Percentiles rank a stretch among this genome's conserved stretches.
Evolutionary conservation across 30 jellyfish, hydroid and myxozoan species (phyloP).

Genomic region (Pseudorhiza aurosa): DNA sequence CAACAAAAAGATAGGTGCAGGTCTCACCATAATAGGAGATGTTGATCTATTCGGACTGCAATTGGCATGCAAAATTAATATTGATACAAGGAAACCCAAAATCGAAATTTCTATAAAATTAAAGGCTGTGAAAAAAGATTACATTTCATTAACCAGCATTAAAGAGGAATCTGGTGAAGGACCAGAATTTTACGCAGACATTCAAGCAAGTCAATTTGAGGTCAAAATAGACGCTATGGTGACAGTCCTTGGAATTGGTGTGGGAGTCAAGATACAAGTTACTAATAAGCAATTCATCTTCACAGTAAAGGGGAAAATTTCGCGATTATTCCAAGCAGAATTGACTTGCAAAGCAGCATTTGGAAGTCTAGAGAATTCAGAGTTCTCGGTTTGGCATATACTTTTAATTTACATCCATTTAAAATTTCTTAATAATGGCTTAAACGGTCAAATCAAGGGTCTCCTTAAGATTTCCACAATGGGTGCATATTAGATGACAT

Average conservation of each 20-base stretch:
- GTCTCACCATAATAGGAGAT: conserved; percentile 19
- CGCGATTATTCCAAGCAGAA: conserved; percentile 8
- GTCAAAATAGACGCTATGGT: conserved; percentile 19
- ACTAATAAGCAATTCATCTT: background rate
- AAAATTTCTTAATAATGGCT: too few species aligned
- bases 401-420: too few species aligned
- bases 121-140: background rate
- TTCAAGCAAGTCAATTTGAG: background rate
- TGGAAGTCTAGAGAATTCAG: conserved; percentile 14
- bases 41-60: background rate
- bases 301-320: background rate
- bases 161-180: conserved; percentile 2
- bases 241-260: background rate
- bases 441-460: too few species aligned
- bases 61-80: background rate
- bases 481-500: too few species aligned
- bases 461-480: too few species aligned
- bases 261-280: conserved; percentile 7
- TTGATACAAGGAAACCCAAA: background rate
- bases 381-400: too few species aligned
- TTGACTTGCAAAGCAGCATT: conserved; percentile 16
- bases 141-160: conserved; percentile 1
- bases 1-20: background rate
- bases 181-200: conserved; percentile 14
- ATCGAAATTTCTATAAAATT: background rate